Conservation (phyloP, 2,888 invertebrate species). For the Pseudoips prasinana region DNA sequence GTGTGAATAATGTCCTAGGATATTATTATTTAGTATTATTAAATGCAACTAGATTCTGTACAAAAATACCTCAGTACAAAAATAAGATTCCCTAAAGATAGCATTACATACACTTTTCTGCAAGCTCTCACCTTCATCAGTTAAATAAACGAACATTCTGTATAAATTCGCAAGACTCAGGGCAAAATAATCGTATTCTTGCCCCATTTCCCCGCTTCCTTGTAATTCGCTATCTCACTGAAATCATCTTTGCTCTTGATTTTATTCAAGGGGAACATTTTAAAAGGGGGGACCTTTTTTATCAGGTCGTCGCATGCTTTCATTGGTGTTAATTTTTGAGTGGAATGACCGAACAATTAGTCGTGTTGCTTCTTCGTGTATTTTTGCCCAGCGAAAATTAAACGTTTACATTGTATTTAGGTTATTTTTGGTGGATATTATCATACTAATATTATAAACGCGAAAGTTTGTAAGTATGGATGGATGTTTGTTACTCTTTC, state of each 20-base stretch:
- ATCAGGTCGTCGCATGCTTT: conserved; percentile 12
- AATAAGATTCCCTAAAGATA: too few species aligned
- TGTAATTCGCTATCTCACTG: conserved; percentile 64
- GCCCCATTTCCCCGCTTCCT: conserved; percentile 67
- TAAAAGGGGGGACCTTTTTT: conserved; percentile 12
- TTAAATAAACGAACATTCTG: conserved; percentile 59
- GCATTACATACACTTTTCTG: conserved; percentile 15
- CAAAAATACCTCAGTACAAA: too few species aligned
- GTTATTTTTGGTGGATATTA: too few species aligned
- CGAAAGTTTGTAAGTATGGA: too few species aligned
- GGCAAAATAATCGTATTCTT: conserved; percentile 68
- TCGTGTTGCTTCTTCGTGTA: background rate
- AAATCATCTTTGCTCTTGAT: conserved; percentile 50
- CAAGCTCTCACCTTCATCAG: conserved; percentile 29
- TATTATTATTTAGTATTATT: too few species aligned
- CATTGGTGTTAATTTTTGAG: conserved; percentile 6
- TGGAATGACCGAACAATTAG: conserved; percentile 5
- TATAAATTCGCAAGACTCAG: conserved; percentile 59
- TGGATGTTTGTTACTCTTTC: too few species aligned
- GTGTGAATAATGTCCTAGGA: too few species aligned
- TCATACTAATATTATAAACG: too few species aligned
- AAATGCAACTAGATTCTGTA: too few species aligned
- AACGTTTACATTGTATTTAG: too few species aligned
- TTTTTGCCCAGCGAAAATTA: too few species aligned
- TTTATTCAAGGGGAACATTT: conserved; percentile 35